A percentile compares a stretch with the other conserved stretches of the same genome.
These are phyloP conservation scores for Centropyge bicolor DNA, from an alignment of 2,797 vertebrate genomes.

Conservation along the genomic window DNA sequence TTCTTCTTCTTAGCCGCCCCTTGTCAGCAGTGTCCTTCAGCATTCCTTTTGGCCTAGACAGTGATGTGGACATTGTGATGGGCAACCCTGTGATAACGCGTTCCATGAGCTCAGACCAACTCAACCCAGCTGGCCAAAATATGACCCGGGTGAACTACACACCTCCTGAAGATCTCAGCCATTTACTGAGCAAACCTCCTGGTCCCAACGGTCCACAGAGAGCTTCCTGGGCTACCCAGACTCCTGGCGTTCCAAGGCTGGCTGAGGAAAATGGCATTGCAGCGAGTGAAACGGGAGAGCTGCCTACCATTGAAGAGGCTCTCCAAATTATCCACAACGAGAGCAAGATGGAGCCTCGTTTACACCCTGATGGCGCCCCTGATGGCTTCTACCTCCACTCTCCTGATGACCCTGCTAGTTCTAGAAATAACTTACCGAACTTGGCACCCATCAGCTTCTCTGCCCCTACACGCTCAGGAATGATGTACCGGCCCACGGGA, in stretches of 20 bases:
- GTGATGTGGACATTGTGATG: constrained; percentile 95
- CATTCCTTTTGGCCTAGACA: constrained; percentile 96
- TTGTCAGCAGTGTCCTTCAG: constrained; percentile 95
- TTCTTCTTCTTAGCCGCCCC: constrained; percentile 75
- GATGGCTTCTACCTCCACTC: constrained; percentile 95
- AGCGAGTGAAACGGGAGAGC: constrained; percentile 82
- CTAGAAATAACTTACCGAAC: constrained; percentile 66
- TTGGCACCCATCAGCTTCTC: constrained; percentile 79
- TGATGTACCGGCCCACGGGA: constrained; percentile 74
- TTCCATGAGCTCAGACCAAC: constrained; percentile 92
- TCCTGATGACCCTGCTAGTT: constrained; percentile 84
- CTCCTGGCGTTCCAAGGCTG: constrained; percentile 72
- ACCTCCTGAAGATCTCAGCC: constrained; percentile 80
- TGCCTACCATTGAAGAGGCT: constrained; percentile 95
- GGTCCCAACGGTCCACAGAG: constrained; percentile 81
- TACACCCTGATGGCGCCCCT: constrained; percentile 92
- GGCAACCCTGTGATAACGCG: constrained; percentile 92
- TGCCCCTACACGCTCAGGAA: constrained; percentile 82
- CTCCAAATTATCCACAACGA: constrained; percentile 95
- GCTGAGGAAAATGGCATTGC: constrained; percentile 85
- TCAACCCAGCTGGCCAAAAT: constrained; percentile 81
- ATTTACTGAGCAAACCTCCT: constrained; percentile 68
- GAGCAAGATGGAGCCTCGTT: constrained; percentile 90
- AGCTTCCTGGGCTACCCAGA: constrained; percentile 84
- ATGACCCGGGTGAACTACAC: constrained; percentile 68